phyloP scores from a whole-genome alignment of 2,888 invertebrate genomes.

The Pachycephus smyrnensis region DNA sequence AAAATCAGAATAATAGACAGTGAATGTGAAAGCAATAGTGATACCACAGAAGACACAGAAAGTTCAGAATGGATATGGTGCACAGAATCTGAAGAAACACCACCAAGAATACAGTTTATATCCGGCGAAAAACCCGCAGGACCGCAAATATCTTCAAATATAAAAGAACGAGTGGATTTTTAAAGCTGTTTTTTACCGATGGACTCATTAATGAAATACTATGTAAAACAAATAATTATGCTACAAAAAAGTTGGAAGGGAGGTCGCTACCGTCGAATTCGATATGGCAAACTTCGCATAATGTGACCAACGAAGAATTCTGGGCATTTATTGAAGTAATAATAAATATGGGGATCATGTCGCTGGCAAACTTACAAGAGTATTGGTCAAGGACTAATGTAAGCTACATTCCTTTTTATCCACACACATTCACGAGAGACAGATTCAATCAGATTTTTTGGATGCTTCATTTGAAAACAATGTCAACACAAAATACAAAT shows the following conservation, averaged over 20 bases:
- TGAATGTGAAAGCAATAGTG: constrained; percentile 7
- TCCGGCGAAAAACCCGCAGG: constrained; percentile 15
- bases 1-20: constrained; percentile 9
- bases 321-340: constrained; percentile 32
- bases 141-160: constrained; percentile 23
- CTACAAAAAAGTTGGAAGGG: constrained; percentile 15
- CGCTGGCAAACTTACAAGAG: constrained; percentile 23
- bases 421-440: constrained; percentile 27
- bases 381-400: constrained; percentile 28
- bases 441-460: constrained; percentile 34
- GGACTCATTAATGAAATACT: constrained; percentile 13
- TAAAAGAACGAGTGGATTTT: constrained; percentile 28
- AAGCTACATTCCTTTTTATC: constrained; percentile 33
- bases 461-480: constrained; percentile 28
- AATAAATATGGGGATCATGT: constrained; percentile 35
- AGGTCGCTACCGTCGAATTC: constrained; percentile 20
- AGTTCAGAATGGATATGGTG: constrained; percentile 29
- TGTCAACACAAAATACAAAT: not conserved
- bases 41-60: constrained; percentile 11
- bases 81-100: constrained; percentile 10
- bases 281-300: constrained; percentile 30
- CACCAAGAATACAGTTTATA: not conserved
- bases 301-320: constrained; percentile 29
- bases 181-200: constrained; percentile 18
- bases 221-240: constrained; percentile 24